These are phyloP conservation scores for Mantis religiosa DNA, from an alignment of 2,888 invertebrate genomes.

Conservation along the genomic window DNA sequence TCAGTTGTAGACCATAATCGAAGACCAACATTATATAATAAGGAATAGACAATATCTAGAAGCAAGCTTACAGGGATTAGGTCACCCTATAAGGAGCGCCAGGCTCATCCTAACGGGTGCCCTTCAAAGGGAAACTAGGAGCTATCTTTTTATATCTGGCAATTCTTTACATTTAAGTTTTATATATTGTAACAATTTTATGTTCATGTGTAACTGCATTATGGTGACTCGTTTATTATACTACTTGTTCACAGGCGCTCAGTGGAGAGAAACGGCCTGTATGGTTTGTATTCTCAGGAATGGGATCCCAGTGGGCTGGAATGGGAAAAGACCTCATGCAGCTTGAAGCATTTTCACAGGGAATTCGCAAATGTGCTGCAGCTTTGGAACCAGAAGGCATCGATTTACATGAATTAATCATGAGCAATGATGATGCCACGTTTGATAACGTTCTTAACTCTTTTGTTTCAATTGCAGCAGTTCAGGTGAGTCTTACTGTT, in stretches of 20 bases:
- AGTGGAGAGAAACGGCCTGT: constrained; percentile 69
- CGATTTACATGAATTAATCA: constrained; percentile 76
- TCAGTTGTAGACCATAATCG: too few relatives aligned
- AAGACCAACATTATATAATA: too few relatives aligned
- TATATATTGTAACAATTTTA: too few relatives aligned
- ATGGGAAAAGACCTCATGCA: constrained; percentile 87
- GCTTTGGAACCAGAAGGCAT: constrained; percentile 74
- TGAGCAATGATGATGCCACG: constrained; percentile 68
- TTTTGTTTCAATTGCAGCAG: constrained; percentile 90
- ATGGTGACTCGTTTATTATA: too few relatives aligned
- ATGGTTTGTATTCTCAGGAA: constrained; percentile 95
- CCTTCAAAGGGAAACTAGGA: too few relatives aligned
- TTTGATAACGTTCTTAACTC: constrained; percentile 85
- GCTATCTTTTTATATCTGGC: too few relatives aligned
- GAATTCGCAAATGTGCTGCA: constrained; percentile 71
- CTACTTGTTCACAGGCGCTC: constrained; percentile 37
- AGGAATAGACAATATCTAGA: too few relatives aligned
- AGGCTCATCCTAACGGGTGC: too few relatives aligned
- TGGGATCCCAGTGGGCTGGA: constrained; percentile 97
- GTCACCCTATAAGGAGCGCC: too few relatives aligned
- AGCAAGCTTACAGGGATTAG: too few relatives aligned
- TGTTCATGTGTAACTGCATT: too few relatives aligned
- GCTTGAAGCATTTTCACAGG: constrained; percentile 74
- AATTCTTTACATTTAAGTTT: too few relatives aligned
- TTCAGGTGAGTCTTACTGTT: constrained; percentile 58